Base-by-base conservation (phyloP, 2,797 vertebrate species). In the Circus cinereus region DNA sequence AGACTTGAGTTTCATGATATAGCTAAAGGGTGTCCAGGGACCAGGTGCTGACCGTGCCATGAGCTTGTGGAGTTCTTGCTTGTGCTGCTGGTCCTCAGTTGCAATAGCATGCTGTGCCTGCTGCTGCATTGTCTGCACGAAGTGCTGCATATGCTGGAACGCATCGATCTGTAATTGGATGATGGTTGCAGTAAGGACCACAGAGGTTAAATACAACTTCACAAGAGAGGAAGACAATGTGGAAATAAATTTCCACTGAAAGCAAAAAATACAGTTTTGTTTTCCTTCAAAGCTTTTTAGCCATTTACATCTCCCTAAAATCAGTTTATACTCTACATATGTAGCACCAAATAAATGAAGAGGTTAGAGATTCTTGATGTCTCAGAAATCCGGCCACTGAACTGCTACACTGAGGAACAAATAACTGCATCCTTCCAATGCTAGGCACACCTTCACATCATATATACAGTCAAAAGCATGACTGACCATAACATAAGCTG, bases 71-170 rank as follows among this genome's bases (percentile, higher is more conserved):
- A 99, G 99, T 83, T 99, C 99, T 96, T 98, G 99, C 88, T 99
- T 99, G 94, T 99, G 99, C 95, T 99, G 99, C 94, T 99, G 99
- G 97, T 99, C 99, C 95, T 99, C 99, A 0, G 98, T 98, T 2
- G 99, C 99, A 2, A 99, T 98, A 83, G 99, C 99, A 0, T 99
- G 99, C 96, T 99, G 99, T 1, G 99, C 99, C 92, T 99, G 99
- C 93, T 99, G 99, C 96, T 99, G 99, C 98, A 99, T 98, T 6
- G 98, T 99, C 98, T 99, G 99, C 23, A 99, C 99, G 32, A 99
- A 99, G 97, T 99, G 99, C 97, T 99, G 99, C 99, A 99, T 99
- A 97, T 99, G 99, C 97, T 99, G 99, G 98, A 99, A 99, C 0
- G 99, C 99, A 3, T 99, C 99, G 0, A 99, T 99, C 99, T 99